Base-by-base conservation (phyloP, 1,140 invertebrate species). In the Rhizoglyphus robini region DNA sequence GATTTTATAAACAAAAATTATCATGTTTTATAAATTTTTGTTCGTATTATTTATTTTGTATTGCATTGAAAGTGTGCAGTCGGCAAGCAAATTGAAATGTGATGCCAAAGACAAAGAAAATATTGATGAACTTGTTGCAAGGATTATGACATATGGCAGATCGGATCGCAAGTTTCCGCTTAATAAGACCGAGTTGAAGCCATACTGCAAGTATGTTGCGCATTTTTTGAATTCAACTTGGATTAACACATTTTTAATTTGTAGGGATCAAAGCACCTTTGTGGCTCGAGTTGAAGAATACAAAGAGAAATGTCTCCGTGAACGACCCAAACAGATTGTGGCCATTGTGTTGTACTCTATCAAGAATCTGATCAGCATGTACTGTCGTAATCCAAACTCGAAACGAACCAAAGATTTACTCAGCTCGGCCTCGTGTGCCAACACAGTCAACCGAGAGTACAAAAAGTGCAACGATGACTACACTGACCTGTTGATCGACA, bases 331-430 rank as follows among this genome's bases (percentile, higher is more conserved):
- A 34, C 48, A 46, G 11, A 27, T 63, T 31, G 41, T 47, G 18
- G 1, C 61, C 1, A 25, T 63, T 32, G 32, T 49, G 1, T 25
- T 47, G 2, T 63, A 63, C 32, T 63, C 61, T 8, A 63, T 63
- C 3, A 46, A 49, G 23, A 20, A 46, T 3, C 15, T 47, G n/a
- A 30, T 23, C 48, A 49, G 18, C 32, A 49, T 8, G 2, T 63
- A n/a, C 20, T 63, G 61, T 49, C 25, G 32, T 23, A 61, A 46
- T 3, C 58, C 29, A 60, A 63, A 63, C 27, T 15, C 61, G n/a
- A 46, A 20, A 46, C 25, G 31, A 25, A n/a, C 29, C 8, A 29
- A 15, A 1, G 61, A 63, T 18, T 49, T 63, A 63, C 1, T 63
- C 5, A 20, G 8, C n/a, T 38, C 61, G 18, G 61, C 61, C 1